A percentile compares a stretch with the other conserved stretches of the same genome.
These are phyloP conservation scores for Cyprinodon tularosa DNA, from an alignment of 2,113 vertebrate species.

Conservation along the genomic window DNA sequence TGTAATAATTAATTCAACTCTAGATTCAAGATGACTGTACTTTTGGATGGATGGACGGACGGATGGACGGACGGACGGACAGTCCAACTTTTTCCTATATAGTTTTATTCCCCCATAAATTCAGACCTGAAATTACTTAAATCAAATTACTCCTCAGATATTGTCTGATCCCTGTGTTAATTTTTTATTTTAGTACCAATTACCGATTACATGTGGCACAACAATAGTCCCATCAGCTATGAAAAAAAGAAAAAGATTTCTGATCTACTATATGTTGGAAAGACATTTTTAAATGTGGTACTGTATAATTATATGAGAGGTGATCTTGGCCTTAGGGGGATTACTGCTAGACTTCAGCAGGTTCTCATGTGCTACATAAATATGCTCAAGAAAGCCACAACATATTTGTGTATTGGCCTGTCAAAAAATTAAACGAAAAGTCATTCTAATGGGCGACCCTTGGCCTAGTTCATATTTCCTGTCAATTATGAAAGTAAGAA, in stretches of 20 bases:
- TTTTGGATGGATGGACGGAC: background rate
- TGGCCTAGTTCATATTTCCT: constrained; percentile 99
- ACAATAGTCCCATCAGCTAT: background rate
- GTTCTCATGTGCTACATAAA: constrained; percentile 81
- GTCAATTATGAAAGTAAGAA: constrained; percentile 98
- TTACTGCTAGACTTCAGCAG: constrained; percentile 65
- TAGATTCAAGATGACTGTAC: background rate
- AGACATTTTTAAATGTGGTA: constrained; percentile 34
- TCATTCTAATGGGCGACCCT: constrained; percentile 98
- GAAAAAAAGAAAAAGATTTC: constrained; percentile 28
- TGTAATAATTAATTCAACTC: constrained; percentile 17
- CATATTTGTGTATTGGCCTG: constrained; percentile 89
- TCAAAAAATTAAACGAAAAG: constrained; percentile 99
- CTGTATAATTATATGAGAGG: constrained; percentile 75
- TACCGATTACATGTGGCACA: constrained; percentile 15
- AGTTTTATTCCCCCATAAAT: background rate
- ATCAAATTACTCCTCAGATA: background rate
- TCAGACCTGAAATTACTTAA: background rate
- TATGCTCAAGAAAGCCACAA: constrained; percentile 84
- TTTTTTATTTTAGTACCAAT: constrained; percentile 27
- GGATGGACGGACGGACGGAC: background rate
- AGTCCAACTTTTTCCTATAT: no score
- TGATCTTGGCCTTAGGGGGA: constrained; percentile 68
- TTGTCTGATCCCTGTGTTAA: constrained; percentile 1
- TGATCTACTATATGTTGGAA: constrained; percentile 43